phyloP scores from a whole-genome alignment of 2,797 vertebrate species.

The Lepus oiostolus region DNA sequence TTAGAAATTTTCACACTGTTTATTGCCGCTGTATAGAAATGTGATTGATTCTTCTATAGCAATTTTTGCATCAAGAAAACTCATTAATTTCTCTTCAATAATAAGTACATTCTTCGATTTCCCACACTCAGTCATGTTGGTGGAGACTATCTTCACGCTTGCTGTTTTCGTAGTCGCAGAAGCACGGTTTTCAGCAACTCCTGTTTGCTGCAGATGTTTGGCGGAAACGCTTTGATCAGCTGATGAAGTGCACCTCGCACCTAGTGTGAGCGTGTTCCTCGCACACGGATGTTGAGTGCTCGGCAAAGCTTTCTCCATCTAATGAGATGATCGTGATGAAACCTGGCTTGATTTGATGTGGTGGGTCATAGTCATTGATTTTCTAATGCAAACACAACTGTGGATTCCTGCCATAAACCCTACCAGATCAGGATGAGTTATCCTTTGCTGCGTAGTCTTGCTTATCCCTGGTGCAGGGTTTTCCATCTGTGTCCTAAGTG shows the following conservation, averaged over 20 bases:
- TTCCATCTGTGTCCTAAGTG: not conserved
- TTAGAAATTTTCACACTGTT: not conserved
- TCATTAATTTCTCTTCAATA: not conserved
- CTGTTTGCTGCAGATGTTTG: not conserved
- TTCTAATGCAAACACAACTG: slow-evolving; percentile 45
- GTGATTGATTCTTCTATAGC: not conserved
- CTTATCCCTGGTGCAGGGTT: not conserved
- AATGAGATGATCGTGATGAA: slow-evolving; percentile 2
- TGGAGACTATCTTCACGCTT: not conserved
- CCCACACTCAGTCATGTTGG: not conserved
- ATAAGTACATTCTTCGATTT: not conserved
- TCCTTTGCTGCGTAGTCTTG: not conserved
- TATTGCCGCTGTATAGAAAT: not conserved
- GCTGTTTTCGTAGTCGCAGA: no score
- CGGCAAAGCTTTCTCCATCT: slow-evolving; percentile 40
- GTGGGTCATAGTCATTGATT: not conserved
- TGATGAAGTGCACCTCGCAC: slow-evolving; percentile 24
- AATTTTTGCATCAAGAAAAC: slow-evolving; percentile 47
- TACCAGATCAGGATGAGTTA: not conserved
- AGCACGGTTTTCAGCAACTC: not conserved
- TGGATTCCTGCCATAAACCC: slow-evolving; percentile 6
- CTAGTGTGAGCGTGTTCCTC: slow-evolving; percentile 12
- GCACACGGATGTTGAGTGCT: slow-evolving; percentile 35
- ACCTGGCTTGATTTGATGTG: slow-evolving; percentile 33
- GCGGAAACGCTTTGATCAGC: slow-evolving; percentile 46